A percentile compares a stretch with the other conserved stretches of the same genome.
These are phyloP conservation scores for Tanypteryx hageni DNA, from an alignment of 2,888 invertebrate species.

Conservation along the genomic window DNA sequence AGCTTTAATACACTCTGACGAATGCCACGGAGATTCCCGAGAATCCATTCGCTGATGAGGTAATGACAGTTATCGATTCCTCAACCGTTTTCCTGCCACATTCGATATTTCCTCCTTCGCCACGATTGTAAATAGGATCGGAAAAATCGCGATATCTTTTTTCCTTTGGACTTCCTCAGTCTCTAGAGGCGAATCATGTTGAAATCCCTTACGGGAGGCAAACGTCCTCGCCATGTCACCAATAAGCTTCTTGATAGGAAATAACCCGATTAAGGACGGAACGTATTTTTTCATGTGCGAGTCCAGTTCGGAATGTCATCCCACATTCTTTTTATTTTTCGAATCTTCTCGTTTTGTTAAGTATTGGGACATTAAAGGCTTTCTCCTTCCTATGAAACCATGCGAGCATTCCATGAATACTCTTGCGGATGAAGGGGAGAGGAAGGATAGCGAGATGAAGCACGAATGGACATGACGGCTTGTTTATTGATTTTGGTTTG, in stretches of 20 bases:
- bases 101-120: neutral
- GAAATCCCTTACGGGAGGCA: neutral
- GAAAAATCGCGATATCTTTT: too few relatives aligned
- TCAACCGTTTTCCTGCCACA: neutral
- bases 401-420: neutral
- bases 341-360: neutral
- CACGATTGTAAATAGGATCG: neutral
- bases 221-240: neutral
- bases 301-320: neutral
- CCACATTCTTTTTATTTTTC: neutral
- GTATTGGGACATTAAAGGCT: neutral
- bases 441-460: too few relatives aligned
- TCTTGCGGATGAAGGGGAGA: neutral
- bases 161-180: neutral
- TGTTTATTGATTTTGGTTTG: too few relatives aligned
- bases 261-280: neutral
- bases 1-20: neutral
- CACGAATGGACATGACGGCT: too few relatives aligned
- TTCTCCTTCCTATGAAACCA: neutral
- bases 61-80: neutral
- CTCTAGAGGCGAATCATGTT: neutral
- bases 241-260: neutral
- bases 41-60: neutral
- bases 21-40: neutral
- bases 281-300: slow-evolving; percentile 1